Evolutionary conservation across 64 coral and sea anemone species (phyloP).

Genomic region (Stichodactyla mertensii): DNA sequence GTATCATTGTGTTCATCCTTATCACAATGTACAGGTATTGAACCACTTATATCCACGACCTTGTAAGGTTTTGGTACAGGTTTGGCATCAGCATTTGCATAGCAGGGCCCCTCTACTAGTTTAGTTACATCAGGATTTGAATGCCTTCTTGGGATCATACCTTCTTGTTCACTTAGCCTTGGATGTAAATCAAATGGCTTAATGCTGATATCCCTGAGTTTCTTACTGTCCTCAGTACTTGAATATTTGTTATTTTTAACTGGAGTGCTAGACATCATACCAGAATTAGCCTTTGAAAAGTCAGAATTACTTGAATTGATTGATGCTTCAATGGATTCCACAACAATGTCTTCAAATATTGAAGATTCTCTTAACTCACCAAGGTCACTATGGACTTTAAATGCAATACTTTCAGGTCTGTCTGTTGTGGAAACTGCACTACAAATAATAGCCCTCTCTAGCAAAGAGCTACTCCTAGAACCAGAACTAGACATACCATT

Average conservation of each 20-base stretch:
- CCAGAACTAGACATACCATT: not conserved
- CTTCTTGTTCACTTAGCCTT: not conserved
- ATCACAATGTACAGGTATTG: not conserved
- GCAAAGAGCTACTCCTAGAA: not conserved
- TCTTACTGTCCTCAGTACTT: constrained; percentile 1
- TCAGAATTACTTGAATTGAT: constrained; percentile 34
- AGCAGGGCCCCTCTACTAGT: constrained; percentile 6
- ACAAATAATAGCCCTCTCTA: constrained; percentile 19
- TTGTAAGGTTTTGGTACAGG: constrained; percentile 52
- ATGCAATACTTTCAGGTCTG: not conserved
- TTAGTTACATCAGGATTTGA: constrained; percentile 1
- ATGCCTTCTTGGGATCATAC: not conserved
- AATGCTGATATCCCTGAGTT: not conserved
- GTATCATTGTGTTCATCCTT: constrained; percentile 25
- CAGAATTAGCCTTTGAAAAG: not conserved
- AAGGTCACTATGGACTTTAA: not conserved
- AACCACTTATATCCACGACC: constrained; percentile 55
- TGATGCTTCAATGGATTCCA: constrained; percentile 35
- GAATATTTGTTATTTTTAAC: constrained; percentile 13
- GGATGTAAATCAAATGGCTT: constrained; percentile 13
- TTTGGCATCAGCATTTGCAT: constrained; percentile 37
- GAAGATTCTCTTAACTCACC: constrained; percentile 1
- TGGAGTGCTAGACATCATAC: not conserved
- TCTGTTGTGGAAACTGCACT: not conserved
- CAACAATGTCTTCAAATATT: not conserved